Evolutionary conservation across 1,140 invertebrate genomes (phyloP).

Genomic region (Hestina assimilis): DNA sequence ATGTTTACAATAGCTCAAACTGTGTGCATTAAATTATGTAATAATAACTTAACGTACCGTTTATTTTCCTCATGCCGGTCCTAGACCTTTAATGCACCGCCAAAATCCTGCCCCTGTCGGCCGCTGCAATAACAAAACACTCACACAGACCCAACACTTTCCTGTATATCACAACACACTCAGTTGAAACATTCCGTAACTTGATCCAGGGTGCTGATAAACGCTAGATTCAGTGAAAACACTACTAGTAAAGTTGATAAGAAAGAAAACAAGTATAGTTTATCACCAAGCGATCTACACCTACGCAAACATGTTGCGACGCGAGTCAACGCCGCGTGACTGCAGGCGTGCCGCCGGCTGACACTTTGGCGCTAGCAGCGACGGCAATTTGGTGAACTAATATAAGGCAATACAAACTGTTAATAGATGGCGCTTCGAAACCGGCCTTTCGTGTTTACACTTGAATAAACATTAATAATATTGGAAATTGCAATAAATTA

Average conservation of each 20-base stretch:
- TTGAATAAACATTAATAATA: constrained; percentile 9
- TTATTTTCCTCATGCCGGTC: constrained; percentile 73
- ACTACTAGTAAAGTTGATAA: constrained; percentile 49
- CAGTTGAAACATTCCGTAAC: constrained; percentile 31
- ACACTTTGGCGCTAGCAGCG: constrained; percentile 58
- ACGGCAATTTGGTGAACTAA: constrained; percentile 41
- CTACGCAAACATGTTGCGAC: constrained; percentile 69
- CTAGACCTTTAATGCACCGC: constrained; percentile 65
- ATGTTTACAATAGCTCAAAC: constrained; percentile 1
- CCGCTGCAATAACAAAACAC: constrained; percentile 69
- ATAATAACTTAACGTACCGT: constrained; percentile 48
- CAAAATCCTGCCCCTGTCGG: constrained; percentile 65
- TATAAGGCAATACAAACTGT: not conserved
- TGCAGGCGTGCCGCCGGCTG: constrained; percentile 68
- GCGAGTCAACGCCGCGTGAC: constrained; percentile 75
- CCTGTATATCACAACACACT: constrained; percentile 53
- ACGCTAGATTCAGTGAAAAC: constrained; percentile 25
- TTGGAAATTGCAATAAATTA: not conserved
- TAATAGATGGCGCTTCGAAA: constrained; percentile 56
- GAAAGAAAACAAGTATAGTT: constrained; percentile 63
- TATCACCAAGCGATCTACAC: constrained; percentile 66
- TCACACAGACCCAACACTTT: constrained; percentile 56
- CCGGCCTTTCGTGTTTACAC: constrained; percentile 19
- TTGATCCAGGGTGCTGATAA: constrained; percentile 19
- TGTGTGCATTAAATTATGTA: not conserved